Conservation (phyloP, 64 coral and sea anemone species). For the Actinia equina region DNA sequence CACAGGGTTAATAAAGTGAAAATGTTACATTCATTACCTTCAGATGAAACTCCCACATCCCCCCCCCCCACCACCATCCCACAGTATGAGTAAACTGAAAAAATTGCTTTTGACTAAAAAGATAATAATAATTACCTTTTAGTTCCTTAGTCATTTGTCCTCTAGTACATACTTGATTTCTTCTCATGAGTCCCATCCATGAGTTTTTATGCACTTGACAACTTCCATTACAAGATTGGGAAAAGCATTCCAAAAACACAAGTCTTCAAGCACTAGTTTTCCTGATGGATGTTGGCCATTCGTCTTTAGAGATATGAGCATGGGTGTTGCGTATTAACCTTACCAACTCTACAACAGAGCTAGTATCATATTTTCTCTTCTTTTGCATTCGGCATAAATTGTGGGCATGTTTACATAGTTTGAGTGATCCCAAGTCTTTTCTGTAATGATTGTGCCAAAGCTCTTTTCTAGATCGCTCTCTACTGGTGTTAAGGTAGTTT, state of each 20-base stretch:
- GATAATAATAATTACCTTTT: too few relatives aligned
- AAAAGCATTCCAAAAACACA: background rate
- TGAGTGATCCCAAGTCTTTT: background rate
- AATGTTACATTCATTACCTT: too few relatives aligned
- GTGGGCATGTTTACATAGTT: background rate
- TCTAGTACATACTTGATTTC: too few relatives aligned
- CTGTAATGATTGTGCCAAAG: background rate
- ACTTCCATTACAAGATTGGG: background rate
- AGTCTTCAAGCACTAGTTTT: background rate
- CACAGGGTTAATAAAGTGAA: too few relatives aligned
- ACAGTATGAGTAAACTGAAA: too few relatives aligned
- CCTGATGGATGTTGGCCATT: background rate
- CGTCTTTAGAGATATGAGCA: background rate
- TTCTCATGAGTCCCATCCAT: too few relatives aligned
- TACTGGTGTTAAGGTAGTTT: background rate
- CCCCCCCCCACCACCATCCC: too few relatives aligned
- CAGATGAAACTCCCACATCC: too few relatives aligned
- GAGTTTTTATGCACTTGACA: background rate
- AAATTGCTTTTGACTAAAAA: too few relatives aligned
- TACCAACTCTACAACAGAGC: constrained; percentile 2
- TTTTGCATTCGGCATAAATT: constrained; percentile 1
- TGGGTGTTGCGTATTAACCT: constrained; percentile 24
- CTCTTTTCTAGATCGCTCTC: background rate
- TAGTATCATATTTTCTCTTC: background rate
- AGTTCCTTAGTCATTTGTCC: too few relatives aligned